Evolutionary conservation across 2,113 vertebrate species (phyloP), one percentile per base, ranked within the genome.

Genomic region (Ammospiza nelsoni): DNA sequence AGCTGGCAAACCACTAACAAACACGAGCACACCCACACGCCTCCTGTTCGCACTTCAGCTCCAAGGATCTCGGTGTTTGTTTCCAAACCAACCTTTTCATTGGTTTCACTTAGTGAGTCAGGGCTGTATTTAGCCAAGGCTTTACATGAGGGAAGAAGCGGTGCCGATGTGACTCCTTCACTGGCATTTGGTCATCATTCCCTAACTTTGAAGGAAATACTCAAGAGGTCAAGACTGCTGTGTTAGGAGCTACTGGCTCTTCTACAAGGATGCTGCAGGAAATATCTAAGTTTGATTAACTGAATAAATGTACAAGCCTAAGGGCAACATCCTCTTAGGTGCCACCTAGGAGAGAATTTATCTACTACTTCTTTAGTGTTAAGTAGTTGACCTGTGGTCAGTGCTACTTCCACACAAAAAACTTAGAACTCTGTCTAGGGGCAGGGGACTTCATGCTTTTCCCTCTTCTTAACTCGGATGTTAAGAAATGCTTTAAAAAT

Each of bases 111-210:
- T 4, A 9, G 7, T 76, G 75, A 90, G 80, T 22, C 24, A 65
- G 25, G 16, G 37, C 17, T 51, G 22, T 57, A 4, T 31, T 52
- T 21, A 59, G 17, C 22, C 15, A 79, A 25, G 35, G 14, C 16
- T 85, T 58, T 66, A 25, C 22, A 74, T 1, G 35, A 25, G 18
- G 23, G 62, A 59, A 79, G 69, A 49, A 37, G 12, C 14, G n/a
- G 15, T 43, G 48, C n/a, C 37, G 29, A 20, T 44, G 15, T 33
- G 44, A 65, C 7, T 79, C 5, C 1, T 68, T 27, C 27, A 31
- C 23, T 49, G 24, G 20, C 1, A 1, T 54, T 73, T 82, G 48
- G 37, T 48, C 17, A 55, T 9, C 0, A 0, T 43, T 55, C 33
- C 71, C 67, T 63, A 24, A 22, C 43, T 66, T 51, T 78, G 66